A percentile compares a stretch with the other conserved stretches of the same genome.
These are phyloP conservation scores for Orussus abietinus DNA, from an alignment of 1,140 invertebrate genomes.

Conservation along the genomic window DNA sequence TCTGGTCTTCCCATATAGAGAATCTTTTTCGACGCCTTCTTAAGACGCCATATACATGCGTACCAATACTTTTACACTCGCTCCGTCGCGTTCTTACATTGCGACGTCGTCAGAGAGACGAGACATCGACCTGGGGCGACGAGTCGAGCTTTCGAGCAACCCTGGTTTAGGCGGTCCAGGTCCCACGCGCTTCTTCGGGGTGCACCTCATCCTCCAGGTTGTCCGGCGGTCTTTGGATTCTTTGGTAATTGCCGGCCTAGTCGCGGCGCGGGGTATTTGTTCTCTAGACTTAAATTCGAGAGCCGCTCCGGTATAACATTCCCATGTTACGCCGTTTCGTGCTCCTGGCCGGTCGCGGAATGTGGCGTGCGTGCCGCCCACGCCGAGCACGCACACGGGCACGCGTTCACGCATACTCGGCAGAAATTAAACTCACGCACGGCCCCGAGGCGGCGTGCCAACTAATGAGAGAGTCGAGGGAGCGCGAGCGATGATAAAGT, in stretches of 20 bases:
- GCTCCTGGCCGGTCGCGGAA: slow-evolving; percentile 19
- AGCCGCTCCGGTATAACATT: slow-evolving; percentile 28
- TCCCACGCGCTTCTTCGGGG: slow-evolving; percentile 17
- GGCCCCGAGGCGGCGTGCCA: slow-evolving; percentile 40
- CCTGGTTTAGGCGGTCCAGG: slow-evolving; percentile 17
- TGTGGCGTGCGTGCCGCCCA: slow-evolving; percentile 36
- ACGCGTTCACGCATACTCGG: slow-evolving; percentile 41
- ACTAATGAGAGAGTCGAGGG: slow-evolving; percentile 46
- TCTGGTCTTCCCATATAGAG: slow-evolving; percentile 7
- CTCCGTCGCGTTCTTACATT: background rate
- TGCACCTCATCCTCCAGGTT: slow-evolving; percentile 6
- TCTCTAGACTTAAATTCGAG: slow-evolving; percentile 34
- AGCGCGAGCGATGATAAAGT: slow-evolving; percentile 37
- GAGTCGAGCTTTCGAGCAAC: slow-evolving; percentile 10
- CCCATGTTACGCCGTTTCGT: slow-evolving; percentile 36
- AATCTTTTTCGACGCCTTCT: too few species aligned
- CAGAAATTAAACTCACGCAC: slow-evolving; percentile 52
- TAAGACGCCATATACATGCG: too few species aligned
- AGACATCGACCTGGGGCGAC: slow-evolving; percentile 21
- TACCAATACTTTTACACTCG: too few species aligned
- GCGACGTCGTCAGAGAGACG: slow-evolving; percentile 23
- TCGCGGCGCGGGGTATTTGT: slow-evolving; percentile 25
- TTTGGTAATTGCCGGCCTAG: slow-evolving; percentile 36
- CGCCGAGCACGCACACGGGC: slow-evolving; percentile 27
- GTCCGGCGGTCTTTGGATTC: slow-evolving; percentile 24